A percentile compares a stretch with the other conserved stretches of the same genome.
Conservation (phyloP, 2,888 invertebrate species). For the Polia nebulosa region DNA sequence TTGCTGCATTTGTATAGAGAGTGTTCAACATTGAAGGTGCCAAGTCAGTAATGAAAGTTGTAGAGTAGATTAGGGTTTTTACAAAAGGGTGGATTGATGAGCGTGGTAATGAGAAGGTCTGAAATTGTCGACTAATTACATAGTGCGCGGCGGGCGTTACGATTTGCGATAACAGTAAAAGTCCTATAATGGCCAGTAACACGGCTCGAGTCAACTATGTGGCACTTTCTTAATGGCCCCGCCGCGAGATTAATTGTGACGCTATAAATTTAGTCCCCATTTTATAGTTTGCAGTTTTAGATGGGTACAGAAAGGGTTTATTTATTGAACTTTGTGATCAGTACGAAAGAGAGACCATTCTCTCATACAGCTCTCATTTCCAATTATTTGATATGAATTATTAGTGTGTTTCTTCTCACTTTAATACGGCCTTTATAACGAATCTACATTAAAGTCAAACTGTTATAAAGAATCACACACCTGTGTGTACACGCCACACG, state of each 20-base stretch:
- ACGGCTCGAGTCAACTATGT: constrained; percentile 84
- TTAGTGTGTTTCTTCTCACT: too few relatives aligned
- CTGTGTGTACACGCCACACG: constrained; percentile 81
- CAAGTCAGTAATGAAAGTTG: constrained; percentile 59
- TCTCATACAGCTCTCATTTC: too few relatives aligned
- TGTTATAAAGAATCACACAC: constrained; percentile 70
- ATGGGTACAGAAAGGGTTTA: constrained; percentile 68
- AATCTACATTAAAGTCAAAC: constrained; percentile 22
- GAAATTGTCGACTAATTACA: constrained; percentile 86
- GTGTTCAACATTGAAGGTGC: background rate
- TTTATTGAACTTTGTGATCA: constrained; percentile 53
- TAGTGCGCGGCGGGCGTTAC: constrained; percentile 81
- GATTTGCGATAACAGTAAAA: constrained; percentile 89
- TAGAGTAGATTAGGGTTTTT: constrained; percentile 14
- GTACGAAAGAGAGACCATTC: background rate
- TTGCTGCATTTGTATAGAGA: constrained; percentile 50
- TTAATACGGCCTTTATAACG: constrained; percentile 3
- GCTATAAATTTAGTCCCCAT: constrained; percentile 72
- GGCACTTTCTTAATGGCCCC: constrained; percentile 82
- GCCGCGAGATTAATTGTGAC: constrained; percentile 76
- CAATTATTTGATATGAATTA: too few relatives aligned
- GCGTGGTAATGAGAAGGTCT: constrained; percentile 70
- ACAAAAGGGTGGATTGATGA: constrained; percentile 53
- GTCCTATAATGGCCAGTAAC: constrained; percentile 82
- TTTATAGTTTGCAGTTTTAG: constrained; percentile 65